Base-by-base conservation (phyloP, 2,888 invertebrate genomes). In the Xestia ashworthii region DNA sequence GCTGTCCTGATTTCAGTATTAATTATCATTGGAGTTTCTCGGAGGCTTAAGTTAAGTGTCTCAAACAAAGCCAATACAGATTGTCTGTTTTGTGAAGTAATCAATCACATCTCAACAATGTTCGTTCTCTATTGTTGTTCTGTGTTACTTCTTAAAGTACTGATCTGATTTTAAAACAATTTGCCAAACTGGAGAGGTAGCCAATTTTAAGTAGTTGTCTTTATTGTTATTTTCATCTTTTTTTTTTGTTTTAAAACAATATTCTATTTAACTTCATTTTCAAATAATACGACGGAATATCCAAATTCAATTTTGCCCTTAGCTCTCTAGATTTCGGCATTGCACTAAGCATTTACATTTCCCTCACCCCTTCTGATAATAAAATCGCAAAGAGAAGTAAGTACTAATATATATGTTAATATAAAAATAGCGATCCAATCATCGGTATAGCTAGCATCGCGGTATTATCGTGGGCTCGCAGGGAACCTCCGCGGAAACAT, bases 351-450 rank as follows among this genome's bases (percentile, higher is more conserved):
- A 53, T 83, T 80, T 46, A 58, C 65, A 78, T 66, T 58, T 73
- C n/a, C 19, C 4, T 50, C 25, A 41, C 50, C 38, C 70, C 62
- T 73, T 67, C 53, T 58, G 14, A 48, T 73, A 60, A 44, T 62
- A 70, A 74, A 68, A 68, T 48, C 67, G 32, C 55, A 11, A 12
- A 74, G 16, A 44, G 48, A 71, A 68, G 60, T 64, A 62, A 71
- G 48, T 68, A 50, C 64, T 71, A 46, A 74, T 80, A 80, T 71
- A 76, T 74, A 84, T 76, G 74, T 69, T 84, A 84, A 74, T 84
- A 85, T 58, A 80, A 74, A 71, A 85, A 73, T 74, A 60, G 46
- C 58, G 50, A 71, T 74, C 73, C 75, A 83, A 83, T 78, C 78
- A 78, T 78, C 72, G 67, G 67, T 38, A 76, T 76, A 68, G 67